Evolutionary conservation across 2,888 invertebrate species (phyloP).

Genomic region (Drosophila acutilabella): DNA sequence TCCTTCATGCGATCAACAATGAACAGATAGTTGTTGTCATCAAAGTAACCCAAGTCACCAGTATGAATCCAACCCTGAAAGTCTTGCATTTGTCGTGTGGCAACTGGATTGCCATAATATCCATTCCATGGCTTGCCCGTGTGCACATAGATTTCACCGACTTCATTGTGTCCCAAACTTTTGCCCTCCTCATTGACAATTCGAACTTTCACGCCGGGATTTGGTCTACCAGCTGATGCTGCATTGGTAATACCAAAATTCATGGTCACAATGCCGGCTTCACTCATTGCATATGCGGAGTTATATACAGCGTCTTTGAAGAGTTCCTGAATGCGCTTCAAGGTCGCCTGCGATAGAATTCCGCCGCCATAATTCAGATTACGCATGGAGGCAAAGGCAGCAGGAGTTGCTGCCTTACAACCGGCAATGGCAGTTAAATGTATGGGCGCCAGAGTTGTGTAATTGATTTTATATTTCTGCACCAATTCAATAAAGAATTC

Average conservation of each 20-base stretch:
- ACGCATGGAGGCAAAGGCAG: conserved; percentile 38
- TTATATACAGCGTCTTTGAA: conserved; percentile 45
- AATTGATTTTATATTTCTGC: conserved; percentile 65
- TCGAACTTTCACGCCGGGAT: conserved; percentile 55
- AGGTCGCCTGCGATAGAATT: conserved; percentile 27
- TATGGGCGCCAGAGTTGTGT: conserved; percentile 57
- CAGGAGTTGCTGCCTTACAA: conserved; percentile 50
- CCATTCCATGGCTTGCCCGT: conserved; percentile 71
- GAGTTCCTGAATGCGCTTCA: conserved; percentile 35
- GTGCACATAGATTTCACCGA: conserved; percentile 77
- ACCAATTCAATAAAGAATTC: conserved; percentile 66
- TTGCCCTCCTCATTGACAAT: conserved; percentile 73
- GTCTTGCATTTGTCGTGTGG: conserved; percentile 63
- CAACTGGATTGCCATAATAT: conserved; percentile 74
- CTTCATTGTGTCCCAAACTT: conserved; percentile 59
- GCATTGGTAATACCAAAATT: conserved; percentile 45
- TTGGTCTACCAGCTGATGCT: conserved; percentile 65
- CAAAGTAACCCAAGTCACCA: conserved; percentile 82
- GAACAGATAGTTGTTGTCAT: conserved; percentile 70
- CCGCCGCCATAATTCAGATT: conserved; percentile 63
- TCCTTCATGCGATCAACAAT: conserved; percentile 81
- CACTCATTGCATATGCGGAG: conserved; percentile 66
- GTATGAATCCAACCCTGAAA: conserved; percentile 76
- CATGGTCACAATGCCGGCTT: conserved; percentile 51
- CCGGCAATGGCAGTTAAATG: conserved; percentile 58